Percentiles rank a stretch among this genome's conserved stretches.
These are phyloP conservation scores for Galeopterus variegatus DNA, from an alignment of 2,113 vertebrate species.

Conservation along the genomic window DNA sequence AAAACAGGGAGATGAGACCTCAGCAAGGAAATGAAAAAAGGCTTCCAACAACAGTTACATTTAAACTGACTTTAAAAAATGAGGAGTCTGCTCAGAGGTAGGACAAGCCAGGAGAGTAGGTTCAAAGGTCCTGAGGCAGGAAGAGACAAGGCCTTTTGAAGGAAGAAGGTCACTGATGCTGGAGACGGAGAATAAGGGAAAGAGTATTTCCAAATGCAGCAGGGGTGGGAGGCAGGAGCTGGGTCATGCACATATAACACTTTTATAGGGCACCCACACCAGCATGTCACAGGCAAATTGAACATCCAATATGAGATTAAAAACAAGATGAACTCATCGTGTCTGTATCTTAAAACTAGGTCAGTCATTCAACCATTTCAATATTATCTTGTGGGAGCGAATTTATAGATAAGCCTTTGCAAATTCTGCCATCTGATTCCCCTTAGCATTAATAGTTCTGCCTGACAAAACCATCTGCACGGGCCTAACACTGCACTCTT, in stretches of 20 bases:
- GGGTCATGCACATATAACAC: not conserved
- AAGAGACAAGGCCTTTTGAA: not conserved
- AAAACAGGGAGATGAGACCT: not conserved
- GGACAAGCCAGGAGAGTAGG: not conserved
- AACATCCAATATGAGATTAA: conserved; percentile 69
- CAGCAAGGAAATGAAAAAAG: not conserved
- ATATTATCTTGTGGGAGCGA: conserved; percentile 61
- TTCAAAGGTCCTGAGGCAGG: not conserved
- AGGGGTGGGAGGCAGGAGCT: not conserved
- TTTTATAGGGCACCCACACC: not conserved
- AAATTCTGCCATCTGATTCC: conserved; percentile 76
- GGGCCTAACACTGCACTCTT: conserved; percentile 62
- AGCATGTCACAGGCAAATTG: conserved; percentile 62
- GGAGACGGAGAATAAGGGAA: not conserved
- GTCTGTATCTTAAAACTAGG: conserved; percentile 65
- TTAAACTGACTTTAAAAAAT: not conserved
- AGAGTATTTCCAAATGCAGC: not conserved
- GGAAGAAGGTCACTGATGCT: not conserved
- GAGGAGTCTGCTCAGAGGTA: not conserved
- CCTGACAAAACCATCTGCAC: conserved; percentile 74
- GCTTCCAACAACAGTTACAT: not conserved
- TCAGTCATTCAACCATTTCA: conserved; percentile 78
- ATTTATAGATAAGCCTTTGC: conserved; percentile 72
- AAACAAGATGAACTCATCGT: conserved; percentile 71
- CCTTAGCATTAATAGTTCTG: conserved; percentile 77